Evolutionary conservation across 2,113 vertebrate genomes (phyloP), one percentile per base, ranked within the genome.

Genomic region (Phasianus colchicus): DNA sequence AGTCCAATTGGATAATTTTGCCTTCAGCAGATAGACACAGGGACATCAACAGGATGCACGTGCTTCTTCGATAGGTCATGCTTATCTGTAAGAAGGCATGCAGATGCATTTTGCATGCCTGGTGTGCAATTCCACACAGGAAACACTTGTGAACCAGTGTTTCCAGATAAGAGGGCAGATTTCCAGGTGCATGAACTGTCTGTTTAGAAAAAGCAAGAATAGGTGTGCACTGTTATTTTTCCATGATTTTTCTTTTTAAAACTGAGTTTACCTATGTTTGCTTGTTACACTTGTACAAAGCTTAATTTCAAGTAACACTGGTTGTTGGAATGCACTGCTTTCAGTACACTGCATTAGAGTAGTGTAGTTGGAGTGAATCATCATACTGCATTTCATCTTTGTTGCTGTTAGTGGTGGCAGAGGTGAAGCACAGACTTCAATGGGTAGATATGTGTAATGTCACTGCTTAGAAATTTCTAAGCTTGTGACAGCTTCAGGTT

Each of bases 41-140:
- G 88, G 61, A 90, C 86, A 94, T 74, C 80, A 94, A 92, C 88
- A 94, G 92, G 73, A 94, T 93, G 86, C 90, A 69, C 74, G 13
- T 93, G 86, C 80, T 92, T 16, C 52, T 85, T 52, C 14, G 12
- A 38, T 90, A 63, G 63, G 30, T 58, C 63, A 18, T 12, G 15
- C 65, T 66, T 36, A 1, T 83, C 67, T 88, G 83, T 60, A 34
- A 12, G 72, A 69, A 25, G 65, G 63, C 75, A 30, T 52, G 83
- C 79, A 83, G 92, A 71, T 93, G 73, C 81, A 60, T 95, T 92
- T 82, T 64, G 65, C 74, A 34, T 92, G 93, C 87, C 87, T 79
- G 25, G 63, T 80, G 74, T 89, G 89, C 48, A 65, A 0, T 45
- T 93, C 66, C 78, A 63, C 54, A 24, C 64, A 88, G 93, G 95